Percentiles rank a stretch among this genome's conserved stretches.
These are phyloP conservation scores for Tipula unca DNA, from an alignment of 2,888 invertebrate species.

Conservation along the genomic window DNA sequence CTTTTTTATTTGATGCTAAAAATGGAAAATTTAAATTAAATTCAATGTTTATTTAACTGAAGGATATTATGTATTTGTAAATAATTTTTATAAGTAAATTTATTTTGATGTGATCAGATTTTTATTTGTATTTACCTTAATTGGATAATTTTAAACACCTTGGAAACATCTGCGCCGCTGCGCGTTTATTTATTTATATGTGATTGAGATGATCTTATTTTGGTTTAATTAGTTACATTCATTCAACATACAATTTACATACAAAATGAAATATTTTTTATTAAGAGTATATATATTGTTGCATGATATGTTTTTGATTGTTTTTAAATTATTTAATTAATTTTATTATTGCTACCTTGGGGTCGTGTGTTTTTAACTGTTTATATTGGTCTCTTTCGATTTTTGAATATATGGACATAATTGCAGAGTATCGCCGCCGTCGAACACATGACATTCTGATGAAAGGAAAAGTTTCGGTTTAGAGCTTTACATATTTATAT, in stretches of 20 bases:
- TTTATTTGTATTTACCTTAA: neutral
- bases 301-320: neutral
- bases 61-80: neutral
- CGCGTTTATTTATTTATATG: neutral
- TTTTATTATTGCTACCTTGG: neutral
- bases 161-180: neutral
- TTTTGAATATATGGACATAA: neutral
- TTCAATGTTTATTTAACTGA: neutral
- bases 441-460: neutral
- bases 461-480: neutral
- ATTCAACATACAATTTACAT: neutral
- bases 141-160: neutral
- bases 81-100: neutral
- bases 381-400: neutral
- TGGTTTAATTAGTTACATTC: neutral
- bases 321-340: neutral
- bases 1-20: neutral
- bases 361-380: neutral
- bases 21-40: neutral
- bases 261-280: neutral
- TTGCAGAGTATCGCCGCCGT: neutral
- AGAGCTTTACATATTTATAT: neutral
- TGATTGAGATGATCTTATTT: neutral
- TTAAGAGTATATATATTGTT: neutral
- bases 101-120: neutral